Base-by-base conservation (phyloP, 1,140 invertebrate species). In the Euwallacea fornicatus region DNA sequence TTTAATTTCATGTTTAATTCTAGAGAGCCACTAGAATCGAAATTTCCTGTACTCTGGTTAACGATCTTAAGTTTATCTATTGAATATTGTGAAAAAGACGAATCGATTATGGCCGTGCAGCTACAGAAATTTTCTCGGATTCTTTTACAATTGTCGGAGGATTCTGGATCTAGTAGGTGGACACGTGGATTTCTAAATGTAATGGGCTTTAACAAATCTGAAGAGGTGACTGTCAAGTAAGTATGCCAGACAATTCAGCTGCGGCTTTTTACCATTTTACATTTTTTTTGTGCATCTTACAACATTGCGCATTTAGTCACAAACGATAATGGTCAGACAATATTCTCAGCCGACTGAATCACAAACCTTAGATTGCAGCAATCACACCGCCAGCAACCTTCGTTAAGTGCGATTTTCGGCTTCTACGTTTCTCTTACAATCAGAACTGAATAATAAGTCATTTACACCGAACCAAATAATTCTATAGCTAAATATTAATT, bases 11-110 rank as follows among this genome's bases (percentile, higher is more conserved):
- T 55, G 15, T 70, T 42, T 3, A 21, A 50, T 50, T 69, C 76
- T 53, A 80, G 76, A 15, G 76, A 79, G 55, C 21, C 50, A 13
- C 71, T 74, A 9, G 81, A 82, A 75, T 62, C 69, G 46, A 81
- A 81, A 75, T 42, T 82, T 7, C 78, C 79, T 6, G 55, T 82
- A 9, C 47, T 82, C 13, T 82, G 81, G 81, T 68, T 60, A 15
- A 76, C 75, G 53, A 69, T 80, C 9, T 55, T 82, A 13, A 73
- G 74, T n/a, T 56, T 80, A 54, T 59, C 74, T 33, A 63, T 77
- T 10, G 66, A 76, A 62, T 70, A 76, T 63, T 75, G 75, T 46
- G 62, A 77, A 44, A 76, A 63, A 53, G 74, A 79, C 56, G 79
- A 81, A 74, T 13, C 75, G 8, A 69, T 56, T 54, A 65, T 74